Percentiles rank a stretch among this genome's conserved stretches.
Evolutionary conservation across 2,888 invertebrate genomes (phyloP).

Genomic region (Philereme transversata): DNA sequence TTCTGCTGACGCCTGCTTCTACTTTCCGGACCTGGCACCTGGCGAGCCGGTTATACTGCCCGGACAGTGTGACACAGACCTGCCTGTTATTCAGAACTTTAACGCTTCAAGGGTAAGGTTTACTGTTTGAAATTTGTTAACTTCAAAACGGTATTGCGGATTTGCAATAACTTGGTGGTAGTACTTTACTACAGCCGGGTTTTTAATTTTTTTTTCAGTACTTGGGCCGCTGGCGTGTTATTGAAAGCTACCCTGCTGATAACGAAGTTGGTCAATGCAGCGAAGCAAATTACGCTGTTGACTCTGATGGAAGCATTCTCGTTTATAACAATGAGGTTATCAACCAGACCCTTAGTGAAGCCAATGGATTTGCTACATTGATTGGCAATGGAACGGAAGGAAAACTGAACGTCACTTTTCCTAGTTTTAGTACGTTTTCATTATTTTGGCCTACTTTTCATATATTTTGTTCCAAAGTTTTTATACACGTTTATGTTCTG

Average conservation of each 20-base stretch:
- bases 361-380: slow-evolving; percentile 75
- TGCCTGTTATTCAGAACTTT: slow-evolving; percentile 59
- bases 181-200: not conserved
- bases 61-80: slow-evolving; percentile 62
- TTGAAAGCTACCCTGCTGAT: slow-evolving; percentile 84
- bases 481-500: not conserved
- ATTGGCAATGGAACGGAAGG: slow-evolving; percentile 57
- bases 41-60: slow-evolving; percentile 59
- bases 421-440: slow-evolving; percentile 34
- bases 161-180: no score
- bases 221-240: slow-evolving; percentile 82
- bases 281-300: slow-evolving; percentile 78
- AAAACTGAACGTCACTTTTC: slow-evolving; percentile 80
- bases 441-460: not conserved
- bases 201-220: slow-evolving; percentile 46
- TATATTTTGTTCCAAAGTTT: no score
- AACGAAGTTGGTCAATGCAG: slow-evolving; percentile 85
- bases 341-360: slow-evolving; percentile 71
- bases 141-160: no score
- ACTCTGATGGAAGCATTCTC: slow-evolving; percentile 45
- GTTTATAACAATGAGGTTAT: slow-evolving; percentile 59
- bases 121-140: not conserved
- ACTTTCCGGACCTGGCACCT: slow-evolving; percentile 56
- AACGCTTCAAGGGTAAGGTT: slow-evolving; percentile 52
- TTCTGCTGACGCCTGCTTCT: slow-evolving; percentile 63